These are phyloP conservation scores for Neotoma lepida DNA, from an alignment of 2,113 vertebrate species.

Conservation along the genomic window DNA sequence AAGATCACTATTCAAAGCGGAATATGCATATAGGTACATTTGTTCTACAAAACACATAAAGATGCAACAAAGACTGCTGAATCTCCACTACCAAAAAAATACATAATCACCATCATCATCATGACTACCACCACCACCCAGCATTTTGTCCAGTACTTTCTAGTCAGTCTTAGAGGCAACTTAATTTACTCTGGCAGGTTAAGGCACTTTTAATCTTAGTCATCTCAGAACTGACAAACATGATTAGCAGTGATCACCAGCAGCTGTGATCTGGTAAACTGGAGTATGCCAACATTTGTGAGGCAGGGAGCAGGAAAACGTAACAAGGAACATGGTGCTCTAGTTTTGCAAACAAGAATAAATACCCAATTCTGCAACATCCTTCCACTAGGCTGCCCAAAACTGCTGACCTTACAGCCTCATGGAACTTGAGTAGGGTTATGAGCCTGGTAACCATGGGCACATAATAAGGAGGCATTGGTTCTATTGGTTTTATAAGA, in stretches of 20 bases:
- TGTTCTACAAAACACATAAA: background rate
- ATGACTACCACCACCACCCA: too few relatives aligned
- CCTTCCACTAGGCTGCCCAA: background rate
- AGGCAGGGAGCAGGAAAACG: background rate
- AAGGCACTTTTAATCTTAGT: constrained; percentile 14
- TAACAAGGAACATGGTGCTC: background rate
- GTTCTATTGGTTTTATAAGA: background rate
- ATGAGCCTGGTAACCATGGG: background rate
- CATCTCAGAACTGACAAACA: background rate
- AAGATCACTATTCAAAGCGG: constrained; percentile 9
- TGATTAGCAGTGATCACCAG: background rate
- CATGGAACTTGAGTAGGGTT: background rate
- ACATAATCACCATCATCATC: background rate
- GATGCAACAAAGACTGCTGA: background rate
- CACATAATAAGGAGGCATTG: background rate
- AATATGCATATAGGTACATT: background rate
- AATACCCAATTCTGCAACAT: background rate
- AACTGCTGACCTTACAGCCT: background rate
- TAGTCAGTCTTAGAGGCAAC: background rate
- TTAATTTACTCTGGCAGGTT: constrained; percentile 43
- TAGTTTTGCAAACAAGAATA: constrained; percentile 22
- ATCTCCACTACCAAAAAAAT: background rate
- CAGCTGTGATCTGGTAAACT: background rate
- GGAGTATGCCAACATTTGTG: background rate
- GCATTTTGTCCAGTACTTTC: background rate